Evolutionary conservation across 2,888 invertebrate species (phyloP).

Genomic region (Diplolepis rosae): DNA sequence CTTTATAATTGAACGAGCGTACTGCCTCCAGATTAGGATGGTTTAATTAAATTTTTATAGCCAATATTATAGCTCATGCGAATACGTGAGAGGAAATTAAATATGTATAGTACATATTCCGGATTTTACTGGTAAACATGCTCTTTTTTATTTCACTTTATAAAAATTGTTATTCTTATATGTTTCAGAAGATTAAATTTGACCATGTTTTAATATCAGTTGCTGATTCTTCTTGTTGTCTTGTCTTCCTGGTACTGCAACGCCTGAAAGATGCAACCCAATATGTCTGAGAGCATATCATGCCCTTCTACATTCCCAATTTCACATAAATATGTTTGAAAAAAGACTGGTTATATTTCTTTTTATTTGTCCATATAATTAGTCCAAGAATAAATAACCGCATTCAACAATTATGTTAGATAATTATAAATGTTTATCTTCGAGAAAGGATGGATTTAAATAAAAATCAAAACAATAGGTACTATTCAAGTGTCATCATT

Average conservation of each 20-base stretch:
- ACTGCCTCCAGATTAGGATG: constrained; percentile 53
- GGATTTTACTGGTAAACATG: neutral
- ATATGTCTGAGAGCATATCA: constrained; percentile 52
- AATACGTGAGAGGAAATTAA: constrained; percentile 13
- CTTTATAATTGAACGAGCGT: constrained; percentile 52
- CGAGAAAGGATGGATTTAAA: too few relatives aligned
- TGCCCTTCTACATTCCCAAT: too few relatives aligned
- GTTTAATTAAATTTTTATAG: constrained; percentile 65
- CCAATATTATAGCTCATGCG: constrained; percentile 36
- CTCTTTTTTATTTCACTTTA: neutral
- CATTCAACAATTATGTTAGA: too few relatives aligned
- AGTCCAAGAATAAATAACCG: too few relatives aligned
- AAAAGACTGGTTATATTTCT: too few relatives aligned
- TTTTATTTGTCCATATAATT: too few relatives aligned
- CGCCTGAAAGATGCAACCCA: constrained; percentile 63
- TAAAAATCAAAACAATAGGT: too few relatives aligned
- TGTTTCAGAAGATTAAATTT: neutral
- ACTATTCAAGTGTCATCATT: too few relatives aligned
- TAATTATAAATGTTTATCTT: too few relatives aligned
- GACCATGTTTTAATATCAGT: neutral
- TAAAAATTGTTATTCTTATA: neutral
- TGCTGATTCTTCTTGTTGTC: neutral
- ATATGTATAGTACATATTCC: neutral
- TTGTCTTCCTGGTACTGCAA: neutral
- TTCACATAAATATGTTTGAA: too few relatives aligned